Evolutionary conservation across 1,140 invertebrate genomes (phyloP).

Genomic region (Polypedilum vanderplanki): DNA sequence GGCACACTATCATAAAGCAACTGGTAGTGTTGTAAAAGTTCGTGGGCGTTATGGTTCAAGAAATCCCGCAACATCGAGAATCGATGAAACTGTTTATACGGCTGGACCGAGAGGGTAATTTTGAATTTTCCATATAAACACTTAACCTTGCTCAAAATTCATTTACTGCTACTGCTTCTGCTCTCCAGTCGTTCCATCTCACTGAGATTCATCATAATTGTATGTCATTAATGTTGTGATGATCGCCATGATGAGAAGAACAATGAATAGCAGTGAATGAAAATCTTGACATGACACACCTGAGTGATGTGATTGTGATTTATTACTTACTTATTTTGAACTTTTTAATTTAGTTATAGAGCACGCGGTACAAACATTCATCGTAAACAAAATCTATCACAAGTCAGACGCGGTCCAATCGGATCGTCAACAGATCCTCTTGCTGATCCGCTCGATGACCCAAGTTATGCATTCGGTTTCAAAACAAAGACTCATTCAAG

Average conservation of each 20-base stretch:
- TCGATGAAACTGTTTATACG: constrained; percentile 62
- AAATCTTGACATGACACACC: constrained; percentile 25
- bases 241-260: constrained; percentile 31
- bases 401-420: constrained; percentile 52
- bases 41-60: constrained; percentile 56
- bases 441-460: constrained; percentile 63
- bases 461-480: constrained; percentile 59
- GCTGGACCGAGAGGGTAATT: constrained; percentile 60
- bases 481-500: constrained; percentile 57
- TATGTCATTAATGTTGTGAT: constrained; percentile 33
- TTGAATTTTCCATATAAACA: constrained; percentile 19
- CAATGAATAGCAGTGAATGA: constrained; percentile 31
- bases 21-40: constrained; percentile 53
- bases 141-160: not conserved
- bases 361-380: constrained; percentile 61
- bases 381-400: constrained; percentile 59
- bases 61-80: constrained; percentile 54
- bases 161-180: constrained; percentile 32
- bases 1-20: constrained; percentile 53
- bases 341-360: constrained; percentile 48
- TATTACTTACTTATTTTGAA: constrained; percentile 40
- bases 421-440: constrained; percentile 57
- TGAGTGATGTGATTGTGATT: constrained; percentile 30
- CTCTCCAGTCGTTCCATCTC: constrained; percentile 35
- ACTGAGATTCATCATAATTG: constrained; percentile 28